Evolutionary conservation across 2,113 vertebrate genomes (phyloP), one percentile per base, ranked within the genome.

Genomic region (Pipa parva): DNA sequence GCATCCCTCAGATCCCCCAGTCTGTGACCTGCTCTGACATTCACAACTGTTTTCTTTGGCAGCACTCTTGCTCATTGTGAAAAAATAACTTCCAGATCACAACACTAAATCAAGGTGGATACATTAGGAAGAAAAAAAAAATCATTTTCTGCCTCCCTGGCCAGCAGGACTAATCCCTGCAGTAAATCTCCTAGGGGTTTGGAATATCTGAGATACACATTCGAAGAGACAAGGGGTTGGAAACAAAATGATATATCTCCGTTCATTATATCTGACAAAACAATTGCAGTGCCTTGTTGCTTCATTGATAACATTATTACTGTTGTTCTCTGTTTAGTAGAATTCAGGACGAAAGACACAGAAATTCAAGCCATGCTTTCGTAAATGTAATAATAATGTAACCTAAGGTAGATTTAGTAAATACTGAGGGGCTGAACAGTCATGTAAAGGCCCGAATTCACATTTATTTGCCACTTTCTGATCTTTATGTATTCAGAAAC

Each of bases 41-140:
- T 59, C 45, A 66, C 63, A 81, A 78, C 81, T 84, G 83, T 79
- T 85, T 83, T 82, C 76, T 80, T 84, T 85, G 82, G 83, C 81
- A 84, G 50, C 15, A 51, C 2, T 61, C 74, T 72, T 75, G 75
- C 64, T 75, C 74, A 74, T 61, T 75, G 77, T 79, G 81, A 80
- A 29, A 82, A 82, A 81, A 80, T 80, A 85, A 84, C 81, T 80
- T 80, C 63, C 77, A 75, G 83, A 84, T 85, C 79, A 77, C 77
- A 82, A 81, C 76, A 72, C 76, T 84, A 85, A 84, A 84, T 84
- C 77, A 84, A 81, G 79, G 78, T 79, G 69, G 78, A 74, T 49
- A 26, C 5, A 6, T 71, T 33, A 46, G 75, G 74, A 83, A n/a
- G n/a, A n/a, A 57, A 61, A 55, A 45, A 46, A 59, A 17, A 36